These are phyloP conservation scores for Coregonus sp. DNA, from an alignment of 2,797 vertebrate genomes.

Conservation along the genomic window DNA sequence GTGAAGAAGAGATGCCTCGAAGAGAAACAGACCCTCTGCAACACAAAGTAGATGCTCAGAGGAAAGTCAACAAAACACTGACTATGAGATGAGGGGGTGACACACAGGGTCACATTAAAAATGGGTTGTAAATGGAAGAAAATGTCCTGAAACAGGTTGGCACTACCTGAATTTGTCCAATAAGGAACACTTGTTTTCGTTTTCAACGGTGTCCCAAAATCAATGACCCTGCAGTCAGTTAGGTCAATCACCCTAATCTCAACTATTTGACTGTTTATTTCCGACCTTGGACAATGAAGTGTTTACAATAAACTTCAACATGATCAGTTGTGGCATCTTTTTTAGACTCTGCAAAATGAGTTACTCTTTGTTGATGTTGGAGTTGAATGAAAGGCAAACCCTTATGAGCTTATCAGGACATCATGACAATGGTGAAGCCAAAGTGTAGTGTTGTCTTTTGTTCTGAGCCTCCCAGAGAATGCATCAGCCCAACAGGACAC, in stretches of 20 bases:
- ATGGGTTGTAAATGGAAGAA: not conserved
- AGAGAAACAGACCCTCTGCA: conserved; percentile 3
- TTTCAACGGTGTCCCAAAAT: not conserved
- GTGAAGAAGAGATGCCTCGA: not conserved
- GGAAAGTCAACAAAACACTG: not conserved
- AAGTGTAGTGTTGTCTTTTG: not conserved
- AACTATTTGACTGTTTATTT: not conserved
- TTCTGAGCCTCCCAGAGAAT: conserved; percentile 2
- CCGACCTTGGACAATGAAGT: not conserved
- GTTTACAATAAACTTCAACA: not conserved
- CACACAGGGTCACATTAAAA: not conserved
- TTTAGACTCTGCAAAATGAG: not conserved
- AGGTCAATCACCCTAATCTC: not conserved
- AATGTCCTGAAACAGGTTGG: not conserved
- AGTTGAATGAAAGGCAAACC: not conserved
- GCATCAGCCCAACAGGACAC: conserved; percentile 10
- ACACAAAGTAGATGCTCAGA: not conserved
- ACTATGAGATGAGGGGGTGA: not conserved
- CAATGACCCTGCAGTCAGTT: not conserved
- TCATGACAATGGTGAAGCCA: not conserved
- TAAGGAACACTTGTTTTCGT: too few relatives aligned
- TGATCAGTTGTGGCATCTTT: not conserved
- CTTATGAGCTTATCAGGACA: not conserved
- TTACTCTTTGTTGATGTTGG: not conserved
- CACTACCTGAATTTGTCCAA: not conserved